Percentiles rank a stretch among this genome's conserved stretches.
Evolutionary conservation across 1,140 invertebrate genomes (phyloP).

Genomic region (Acromyrmex echinatior): DNA sequence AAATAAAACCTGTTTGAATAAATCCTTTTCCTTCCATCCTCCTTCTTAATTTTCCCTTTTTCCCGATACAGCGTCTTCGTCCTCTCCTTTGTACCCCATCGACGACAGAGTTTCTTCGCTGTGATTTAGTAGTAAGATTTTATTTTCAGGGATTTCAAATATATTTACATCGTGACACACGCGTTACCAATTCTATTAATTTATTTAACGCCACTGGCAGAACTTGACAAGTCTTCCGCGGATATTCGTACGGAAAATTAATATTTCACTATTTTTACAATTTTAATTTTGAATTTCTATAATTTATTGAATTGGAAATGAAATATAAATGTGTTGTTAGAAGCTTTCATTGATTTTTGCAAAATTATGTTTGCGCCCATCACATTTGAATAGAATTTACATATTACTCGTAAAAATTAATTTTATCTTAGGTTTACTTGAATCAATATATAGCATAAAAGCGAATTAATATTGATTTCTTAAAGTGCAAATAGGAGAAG

Average conservation of each 20-base stretch:
- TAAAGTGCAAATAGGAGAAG: slow-evolving; percentile 10
- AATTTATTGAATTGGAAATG: slow-evolving; percentile 4
- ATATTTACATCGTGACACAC: background rate
- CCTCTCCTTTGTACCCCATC: background rate
- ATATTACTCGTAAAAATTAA: background rate
- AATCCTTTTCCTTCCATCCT: background rate
- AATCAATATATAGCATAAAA: background rate
- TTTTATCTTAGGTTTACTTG: background rate
- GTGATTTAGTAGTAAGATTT: slow-evolving; percentile 49
- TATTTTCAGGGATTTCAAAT: slow-evolving; percentile 25
- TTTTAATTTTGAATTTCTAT: slow-evolving; percentile 17
- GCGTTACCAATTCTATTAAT: background rate
- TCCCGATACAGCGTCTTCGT: background rate
- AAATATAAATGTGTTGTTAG: background rate
- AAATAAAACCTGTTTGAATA: background rate
- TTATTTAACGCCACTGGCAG: background rate
- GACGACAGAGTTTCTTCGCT: background rate
- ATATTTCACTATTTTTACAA: background rate
- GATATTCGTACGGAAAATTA: slow-evolving; percentile 23
- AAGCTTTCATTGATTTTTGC: slow-evolving; percentile 24
- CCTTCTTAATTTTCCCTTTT: background rate
- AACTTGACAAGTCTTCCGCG: slow-evolving; percentile 14
- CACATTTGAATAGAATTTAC: slow-evolving; percentile 10
- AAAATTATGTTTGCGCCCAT: background rate
- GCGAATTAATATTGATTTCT: slow-evolving; percentile 1